Percentiles rank a stretch among this genome's conserved stretches.
Conservation (phyloP, 2,113 vertebrate species). For the Cepphus grylle region DNA sequence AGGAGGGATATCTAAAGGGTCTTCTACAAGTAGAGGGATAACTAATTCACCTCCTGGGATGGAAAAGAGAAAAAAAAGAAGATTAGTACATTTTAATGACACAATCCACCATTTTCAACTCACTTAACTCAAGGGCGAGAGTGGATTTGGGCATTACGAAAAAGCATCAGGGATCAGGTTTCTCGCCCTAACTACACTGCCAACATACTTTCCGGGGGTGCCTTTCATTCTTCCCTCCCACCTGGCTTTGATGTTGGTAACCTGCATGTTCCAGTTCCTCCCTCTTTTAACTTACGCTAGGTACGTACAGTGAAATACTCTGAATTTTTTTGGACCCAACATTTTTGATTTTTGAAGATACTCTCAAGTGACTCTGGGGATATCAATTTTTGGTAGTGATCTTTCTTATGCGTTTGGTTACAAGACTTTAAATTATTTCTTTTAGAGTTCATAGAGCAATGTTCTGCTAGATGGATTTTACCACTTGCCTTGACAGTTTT, state of each 20-base stretch:
- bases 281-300: neutral
- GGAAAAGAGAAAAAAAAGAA: conserved; percentile 72
- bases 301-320: neutral
- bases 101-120: neutral
- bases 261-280: neutral
- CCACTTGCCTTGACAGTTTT: neutral
- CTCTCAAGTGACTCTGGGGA: conserved; percentile 76
- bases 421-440: neutral
- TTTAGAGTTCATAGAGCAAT: neutral
- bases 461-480: neutral
- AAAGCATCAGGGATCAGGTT: neutral
- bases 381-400: neutral
- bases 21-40: conserved; percentile 94
- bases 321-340: neutral
- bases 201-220: neutral
- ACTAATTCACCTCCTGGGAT: conserved; percentile 99
- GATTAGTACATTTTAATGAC: conserved; percentile 66
- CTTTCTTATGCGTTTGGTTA: neutral
- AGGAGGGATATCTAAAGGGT: conserved; percentile 94
- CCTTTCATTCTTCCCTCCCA: neutral
- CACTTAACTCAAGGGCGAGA: neutral
- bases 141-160: neutral
- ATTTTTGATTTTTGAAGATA: conserved; percentile 60
- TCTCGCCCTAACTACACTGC: neutral
- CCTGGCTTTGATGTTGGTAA: neutral